Conservation (phyloP, 2,113 vertebrate species). For the Ramphastos sulfuratus region DNA sequence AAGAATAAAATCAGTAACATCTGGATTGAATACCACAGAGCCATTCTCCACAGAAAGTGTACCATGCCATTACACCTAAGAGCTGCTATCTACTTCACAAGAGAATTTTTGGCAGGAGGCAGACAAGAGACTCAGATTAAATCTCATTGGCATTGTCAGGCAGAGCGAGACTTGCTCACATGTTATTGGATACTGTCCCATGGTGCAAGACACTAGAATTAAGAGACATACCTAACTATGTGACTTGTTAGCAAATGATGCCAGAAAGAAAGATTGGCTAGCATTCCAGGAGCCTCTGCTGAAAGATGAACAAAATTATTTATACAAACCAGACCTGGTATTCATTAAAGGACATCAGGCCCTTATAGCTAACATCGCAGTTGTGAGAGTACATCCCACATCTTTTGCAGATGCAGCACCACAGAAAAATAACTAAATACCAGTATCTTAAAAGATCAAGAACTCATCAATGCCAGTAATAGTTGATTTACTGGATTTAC, state of each 20-base stretch:
- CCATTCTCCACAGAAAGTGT: background rate
- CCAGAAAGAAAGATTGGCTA: background rate
- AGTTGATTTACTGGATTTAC: background rate
- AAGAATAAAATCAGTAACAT: background rate
- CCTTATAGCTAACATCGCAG: background rate
- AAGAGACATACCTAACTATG: background rate
- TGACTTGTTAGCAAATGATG: background rate
- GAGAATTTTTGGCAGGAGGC: background rate
- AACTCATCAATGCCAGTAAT: background rate
- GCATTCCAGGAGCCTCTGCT: background rate
- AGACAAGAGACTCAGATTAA: background rate
- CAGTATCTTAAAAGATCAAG: background rate
- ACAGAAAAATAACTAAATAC: background rate
- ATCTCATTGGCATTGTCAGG: background rate
- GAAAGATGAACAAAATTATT: background rate
- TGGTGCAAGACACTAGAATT: background rate
- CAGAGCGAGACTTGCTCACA: background rate
- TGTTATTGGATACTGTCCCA: background rate
- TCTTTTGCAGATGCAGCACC: background rate
- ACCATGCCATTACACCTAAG: background rate
- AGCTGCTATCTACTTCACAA: background rate
- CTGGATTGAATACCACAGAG: background rate
- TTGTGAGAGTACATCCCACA: background rate
- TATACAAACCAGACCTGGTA: background rate
- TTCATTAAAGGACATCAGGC: background rate